Evolutionary conservation across 2,888 invertebrate species (phyloP).

Genomic region (Auanema sp.): DNA sequence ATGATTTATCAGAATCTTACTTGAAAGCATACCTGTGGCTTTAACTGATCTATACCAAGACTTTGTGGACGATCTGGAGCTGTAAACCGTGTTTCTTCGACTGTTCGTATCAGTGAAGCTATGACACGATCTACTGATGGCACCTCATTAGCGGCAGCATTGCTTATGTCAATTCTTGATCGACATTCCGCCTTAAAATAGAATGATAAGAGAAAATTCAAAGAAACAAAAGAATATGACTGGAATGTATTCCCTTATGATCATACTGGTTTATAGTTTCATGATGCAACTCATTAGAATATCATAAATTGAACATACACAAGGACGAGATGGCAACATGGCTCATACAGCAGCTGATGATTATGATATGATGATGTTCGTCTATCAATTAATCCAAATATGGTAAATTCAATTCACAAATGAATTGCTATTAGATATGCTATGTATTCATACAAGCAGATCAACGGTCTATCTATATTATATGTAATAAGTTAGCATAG

Average conservation of each 20-base stretch:
- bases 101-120: conserved; percentile 23
- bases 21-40: neutral
- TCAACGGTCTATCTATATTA: too few relatives aligned
- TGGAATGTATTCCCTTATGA: too few relatives aligned
- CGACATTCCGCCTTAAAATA: conserved; percentile 26
- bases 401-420: neutral
- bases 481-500: too few relatives aligned
- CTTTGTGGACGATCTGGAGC: conserved; percentile 21
- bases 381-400: neutral
- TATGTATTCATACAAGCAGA: conserved; percentile 5
- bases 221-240: too few relatives aligned
- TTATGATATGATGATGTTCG: neutral
- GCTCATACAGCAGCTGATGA: neutral
- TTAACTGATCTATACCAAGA: conserved; percentile 7
- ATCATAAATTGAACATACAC: neutral
- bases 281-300: neutral
- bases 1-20: neutral
- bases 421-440: neutral
- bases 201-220: too few relatives aligned
- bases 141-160: conserved; percentile 1
- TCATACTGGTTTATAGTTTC: too few relatives aligned
- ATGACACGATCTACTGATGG: conserved; percentile 20
- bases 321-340: neutral
- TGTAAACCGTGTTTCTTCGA: conserved; percentile 21
- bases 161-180: conserved; percentile 10